Evolutionary conservation across 1,140 invertebrate genomes (phyloP).

Genomic region (Bombus haemorrhoidalis): DNA sequence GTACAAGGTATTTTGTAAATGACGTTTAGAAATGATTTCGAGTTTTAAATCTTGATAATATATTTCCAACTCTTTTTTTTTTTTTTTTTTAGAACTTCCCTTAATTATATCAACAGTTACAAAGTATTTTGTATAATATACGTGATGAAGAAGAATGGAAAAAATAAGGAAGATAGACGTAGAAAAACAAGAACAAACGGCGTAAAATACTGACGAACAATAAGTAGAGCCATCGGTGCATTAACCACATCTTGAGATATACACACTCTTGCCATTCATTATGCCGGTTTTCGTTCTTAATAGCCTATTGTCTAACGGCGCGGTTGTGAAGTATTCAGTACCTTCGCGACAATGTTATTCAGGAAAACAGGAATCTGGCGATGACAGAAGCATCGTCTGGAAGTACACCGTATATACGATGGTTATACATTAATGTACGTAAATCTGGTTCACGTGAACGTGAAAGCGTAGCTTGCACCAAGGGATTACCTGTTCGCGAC

Average conservation of each 20-base stretch:
- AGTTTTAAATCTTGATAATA: too few species aligned
- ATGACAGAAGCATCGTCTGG: conserved; percentile 30
- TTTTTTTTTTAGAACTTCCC: too few species aligned
- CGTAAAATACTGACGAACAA: background rate
- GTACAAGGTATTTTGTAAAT: too few species aligned
- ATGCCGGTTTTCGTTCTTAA: conserved; percentile 19
- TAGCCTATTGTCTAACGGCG: conserved; percentile 22
- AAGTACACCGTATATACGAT: background rate
- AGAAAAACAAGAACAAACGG: background rate
- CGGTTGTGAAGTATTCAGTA: conserved; percentile 21
- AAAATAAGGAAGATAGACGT: background rate
- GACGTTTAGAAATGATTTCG: too few species aligned
- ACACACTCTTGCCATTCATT: background rate
- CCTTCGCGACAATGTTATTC: conserved; percentile 16
- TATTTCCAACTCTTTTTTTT: too few species aligned
- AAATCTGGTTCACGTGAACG: background rate
- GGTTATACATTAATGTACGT: background rate
- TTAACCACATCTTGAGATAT: background rate
- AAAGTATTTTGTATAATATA: too few species aligned
- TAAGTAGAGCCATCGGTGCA: background rate
- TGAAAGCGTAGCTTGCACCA: background rate
- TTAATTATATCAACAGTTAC: too few species aligned
- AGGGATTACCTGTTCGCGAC: background rate
- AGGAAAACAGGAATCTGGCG: background rate
- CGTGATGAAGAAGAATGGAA: background rate